Evolutionary conservation across 2,797 vertebrate genomes (phyloP).

Genomic region (Macropus fuliginosus): DNA sequence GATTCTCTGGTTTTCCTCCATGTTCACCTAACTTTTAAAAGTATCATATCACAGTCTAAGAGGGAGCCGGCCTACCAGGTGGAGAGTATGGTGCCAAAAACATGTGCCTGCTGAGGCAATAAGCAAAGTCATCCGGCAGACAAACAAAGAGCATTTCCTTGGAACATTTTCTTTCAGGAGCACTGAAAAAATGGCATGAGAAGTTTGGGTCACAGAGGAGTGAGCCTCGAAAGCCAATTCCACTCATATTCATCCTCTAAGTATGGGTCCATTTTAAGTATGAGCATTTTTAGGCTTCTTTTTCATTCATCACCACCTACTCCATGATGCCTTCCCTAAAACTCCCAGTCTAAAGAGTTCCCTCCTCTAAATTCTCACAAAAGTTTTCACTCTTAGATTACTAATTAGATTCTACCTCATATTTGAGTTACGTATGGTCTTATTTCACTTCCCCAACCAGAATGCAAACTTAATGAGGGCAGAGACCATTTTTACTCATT

Average conservation of each 20-base stretch:
- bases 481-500: background rate
- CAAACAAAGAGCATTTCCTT: background rate
- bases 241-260: background rate
- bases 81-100: background rate
- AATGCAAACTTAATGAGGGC: background rate
- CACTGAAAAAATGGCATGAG: background rate
- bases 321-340: background rate
- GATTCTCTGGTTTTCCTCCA: background rate
- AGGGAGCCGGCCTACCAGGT: background rate
- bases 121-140: background rate
- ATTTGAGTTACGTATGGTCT: background rate
- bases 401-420: background rate
- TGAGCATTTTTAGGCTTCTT: background rate
- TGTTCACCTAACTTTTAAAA: background rate
- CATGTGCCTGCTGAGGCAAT: background rate
- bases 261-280: background rate
- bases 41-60: background rate
- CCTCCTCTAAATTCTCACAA: background rate
- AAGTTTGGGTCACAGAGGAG: background rate
- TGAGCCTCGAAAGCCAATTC: background rate
- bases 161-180: background rate
- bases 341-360: background rate
- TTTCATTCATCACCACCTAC: background rate
- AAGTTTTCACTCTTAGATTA: background rate
- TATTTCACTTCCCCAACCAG: background rate